phyloP scores from a whole-genome alignment of 2,888 invertebrate species.

The Terebella lapidaria region DNA sequence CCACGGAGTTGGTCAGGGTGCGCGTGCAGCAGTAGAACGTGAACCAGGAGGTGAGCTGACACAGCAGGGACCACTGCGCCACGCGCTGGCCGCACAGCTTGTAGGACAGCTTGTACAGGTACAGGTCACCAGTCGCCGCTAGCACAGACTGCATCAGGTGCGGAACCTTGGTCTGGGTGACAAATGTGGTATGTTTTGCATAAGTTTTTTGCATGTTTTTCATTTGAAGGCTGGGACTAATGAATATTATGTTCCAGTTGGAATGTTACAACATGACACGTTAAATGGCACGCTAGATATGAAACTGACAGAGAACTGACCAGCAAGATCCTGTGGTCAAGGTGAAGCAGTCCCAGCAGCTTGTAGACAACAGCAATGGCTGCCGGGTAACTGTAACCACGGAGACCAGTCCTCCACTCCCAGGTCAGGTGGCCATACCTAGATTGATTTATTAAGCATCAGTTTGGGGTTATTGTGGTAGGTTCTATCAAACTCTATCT shows the following conservation, averaged over 20 bases:
- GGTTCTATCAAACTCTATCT: too few species aligned
- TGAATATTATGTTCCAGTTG: too few species aligned
- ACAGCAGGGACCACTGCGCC: conserved; percentile 66
- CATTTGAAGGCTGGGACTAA: too few species aligned
- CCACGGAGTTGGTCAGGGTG: conserved; percentile 81
- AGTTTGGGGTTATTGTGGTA: too few species aligned
- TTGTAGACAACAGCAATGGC: conserved; percentile 73
- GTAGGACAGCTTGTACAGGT: conserved; percentile 58
- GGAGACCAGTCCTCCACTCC: conserved; percentile 86
- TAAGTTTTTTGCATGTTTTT: too few species aligned
- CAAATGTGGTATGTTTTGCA: too few species aligned
- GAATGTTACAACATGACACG: too few species aligned
- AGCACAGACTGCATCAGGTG: conserved; percentile 74
- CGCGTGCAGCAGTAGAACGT: conserved; percentile 85
- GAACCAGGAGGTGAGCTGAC: conserved; percentile 79
- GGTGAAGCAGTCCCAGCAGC: conserved; percentile 62
- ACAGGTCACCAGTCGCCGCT: conserved; percentile 73
- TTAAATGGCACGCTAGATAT: too few species aligned
- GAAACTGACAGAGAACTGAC: conserved; percentile 27
- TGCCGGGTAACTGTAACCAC: conserved; percentile 81
- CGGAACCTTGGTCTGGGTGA: conserved; percentile 66
- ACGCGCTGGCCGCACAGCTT: conserved; percentile 21
- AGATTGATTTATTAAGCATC: too few species aligned
- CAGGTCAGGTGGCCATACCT: conserved; percentile 85
- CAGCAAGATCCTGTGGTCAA: conserved; percentile 63